Evolutionary conservation across 2,888 invertebrate genomes (phyloP).

Genomic region (Drosophila demipolita): DNA sequence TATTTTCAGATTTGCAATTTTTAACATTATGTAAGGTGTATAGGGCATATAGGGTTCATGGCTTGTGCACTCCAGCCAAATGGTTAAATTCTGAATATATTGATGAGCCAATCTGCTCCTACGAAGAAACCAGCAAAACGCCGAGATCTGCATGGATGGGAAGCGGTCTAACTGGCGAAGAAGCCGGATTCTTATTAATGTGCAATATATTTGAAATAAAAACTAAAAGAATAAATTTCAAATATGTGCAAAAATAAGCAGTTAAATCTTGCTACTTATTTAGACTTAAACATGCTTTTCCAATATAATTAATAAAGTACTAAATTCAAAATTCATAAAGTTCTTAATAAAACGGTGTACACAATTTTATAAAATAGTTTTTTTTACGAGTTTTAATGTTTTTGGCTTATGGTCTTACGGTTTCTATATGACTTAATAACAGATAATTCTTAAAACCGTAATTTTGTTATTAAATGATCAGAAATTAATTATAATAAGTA

Average conservation of each 20-base stretch:
- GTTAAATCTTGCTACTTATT: background rate
- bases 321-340: background rate
- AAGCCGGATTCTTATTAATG: background rate
- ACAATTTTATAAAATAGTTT: background rate
- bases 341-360: background rate
- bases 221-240: background rate
- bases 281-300: background rate
- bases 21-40: too few relatives aligned
- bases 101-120: fast-evolving
- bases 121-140: fast-evolving
- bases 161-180: background rate
- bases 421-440: fast-evolving
- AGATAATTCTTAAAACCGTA: fast-evolving
- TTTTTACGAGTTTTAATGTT: background rate
- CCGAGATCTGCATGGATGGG: background rate
- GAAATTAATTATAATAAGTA: background rate
- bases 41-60: background rate
- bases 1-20: slow-evolving; percentile 9
- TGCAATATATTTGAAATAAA: background rate
- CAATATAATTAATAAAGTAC: background rate
- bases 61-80: fast-evolving
- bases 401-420: background rate
- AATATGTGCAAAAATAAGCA: background rate
- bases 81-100: background rate
- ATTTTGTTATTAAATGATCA: background rate